Conservation (phyloP, 2,113 vertebrate genomes). For the Nycticebus coucang region DNA sequence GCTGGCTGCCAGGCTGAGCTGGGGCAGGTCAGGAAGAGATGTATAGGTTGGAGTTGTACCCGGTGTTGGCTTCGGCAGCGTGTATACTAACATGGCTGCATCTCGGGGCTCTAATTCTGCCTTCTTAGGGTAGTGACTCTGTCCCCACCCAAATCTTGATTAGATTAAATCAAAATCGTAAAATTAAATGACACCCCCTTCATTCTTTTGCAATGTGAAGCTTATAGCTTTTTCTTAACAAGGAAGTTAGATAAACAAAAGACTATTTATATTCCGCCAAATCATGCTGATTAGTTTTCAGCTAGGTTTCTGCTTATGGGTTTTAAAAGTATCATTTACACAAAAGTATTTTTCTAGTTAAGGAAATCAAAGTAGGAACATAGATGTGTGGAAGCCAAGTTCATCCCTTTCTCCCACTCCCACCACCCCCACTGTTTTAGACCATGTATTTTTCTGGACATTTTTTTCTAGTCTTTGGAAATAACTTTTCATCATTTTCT, state of each 20-base stretch:
- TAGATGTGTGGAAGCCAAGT: not conserved
- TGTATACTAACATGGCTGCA: not conserved
- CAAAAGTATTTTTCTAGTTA: not conserved
- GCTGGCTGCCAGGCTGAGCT: not conserved
- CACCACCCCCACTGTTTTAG: not conserved
- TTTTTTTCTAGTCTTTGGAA: not conserved
- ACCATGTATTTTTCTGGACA: not conserved
- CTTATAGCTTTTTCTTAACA: not conserved
- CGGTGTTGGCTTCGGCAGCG: no score
- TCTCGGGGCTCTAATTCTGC: no score
- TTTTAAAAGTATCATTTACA: not conserved
- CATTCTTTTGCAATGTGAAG: not conserved
- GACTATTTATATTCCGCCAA: not conserved
- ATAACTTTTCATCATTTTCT: not conserved
- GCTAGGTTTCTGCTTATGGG: not conserved
- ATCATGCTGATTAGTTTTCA: not conserved
- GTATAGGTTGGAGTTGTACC: not conserved
- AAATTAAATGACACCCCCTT: not conserved
- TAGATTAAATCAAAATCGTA: not conserved
- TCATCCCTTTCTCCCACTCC: not conserved
- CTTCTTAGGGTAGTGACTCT: not conserved
- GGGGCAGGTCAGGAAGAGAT: not conserved
- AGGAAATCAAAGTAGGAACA: not conserved
- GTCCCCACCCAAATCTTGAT: not conserved
- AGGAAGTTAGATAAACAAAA: not conserved